These are phyloP conservation scores for Lampris incognitus DNA, from an alignment of 2,113 vertebrate genomes.

Conservation along the genomic window DNA sequence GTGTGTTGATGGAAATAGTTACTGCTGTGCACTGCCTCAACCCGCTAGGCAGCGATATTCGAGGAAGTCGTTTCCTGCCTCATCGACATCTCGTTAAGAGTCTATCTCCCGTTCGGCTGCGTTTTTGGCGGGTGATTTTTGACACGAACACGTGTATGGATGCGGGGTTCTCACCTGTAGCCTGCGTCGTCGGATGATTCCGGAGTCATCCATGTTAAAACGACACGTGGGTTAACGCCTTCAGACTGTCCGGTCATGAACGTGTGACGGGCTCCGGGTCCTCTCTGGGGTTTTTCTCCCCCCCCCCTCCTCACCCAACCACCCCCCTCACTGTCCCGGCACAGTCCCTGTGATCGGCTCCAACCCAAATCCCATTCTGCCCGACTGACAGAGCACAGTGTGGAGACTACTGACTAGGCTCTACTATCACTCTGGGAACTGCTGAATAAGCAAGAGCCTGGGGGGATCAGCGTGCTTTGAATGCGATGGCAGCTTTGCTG, in stretches of 20 bases:
- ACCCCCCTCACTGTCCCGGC: no score
- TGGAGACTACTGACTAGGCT: slow-evolving; percentile 11
- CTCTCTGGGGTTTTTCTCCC: no score
- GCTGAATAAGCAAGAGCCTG: slow-evolving; percentile 49
- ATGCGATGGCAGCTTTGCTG: slow-evolving; percentile 41
- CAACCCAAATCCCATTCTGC: slow-evolving; percentile 43
- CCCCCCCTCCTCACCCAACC: no score
- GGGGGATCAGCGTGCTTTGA: slow-evolving; percentile 36
- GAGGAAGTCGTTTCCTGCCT: no score
- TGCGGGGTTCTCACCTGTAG: slow-evolving; percentile 77
- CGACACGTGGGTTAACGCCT: no score
- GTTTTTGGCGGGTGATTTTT: background rate
- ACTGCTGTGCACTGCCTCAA: no score
- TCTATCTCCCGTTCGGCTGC: no score
- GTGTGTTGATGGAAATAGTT: no score
- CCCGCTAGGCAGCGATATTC: no score
- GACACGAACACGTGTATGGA: background rate
- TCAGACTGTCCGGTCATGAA: no score
- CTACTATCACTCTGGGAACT: slow-evolving; percentile 23
- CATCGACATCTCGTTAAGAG: no score
- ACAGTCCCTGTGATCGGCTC: slow-evolving; percentile 24
- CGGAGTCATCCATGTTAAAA: slow-evolving; percentile 79
- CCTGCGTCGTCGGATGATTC: slow-evolving; percentile 82
- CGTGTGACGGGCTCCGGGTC: no score
- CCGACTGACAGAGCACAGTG: slow-evolving; percentile 14